phyloP scores from a whole-genome alignment of 2,797 vertebrate genomes.

The Epinephelus coioides region DNA sequence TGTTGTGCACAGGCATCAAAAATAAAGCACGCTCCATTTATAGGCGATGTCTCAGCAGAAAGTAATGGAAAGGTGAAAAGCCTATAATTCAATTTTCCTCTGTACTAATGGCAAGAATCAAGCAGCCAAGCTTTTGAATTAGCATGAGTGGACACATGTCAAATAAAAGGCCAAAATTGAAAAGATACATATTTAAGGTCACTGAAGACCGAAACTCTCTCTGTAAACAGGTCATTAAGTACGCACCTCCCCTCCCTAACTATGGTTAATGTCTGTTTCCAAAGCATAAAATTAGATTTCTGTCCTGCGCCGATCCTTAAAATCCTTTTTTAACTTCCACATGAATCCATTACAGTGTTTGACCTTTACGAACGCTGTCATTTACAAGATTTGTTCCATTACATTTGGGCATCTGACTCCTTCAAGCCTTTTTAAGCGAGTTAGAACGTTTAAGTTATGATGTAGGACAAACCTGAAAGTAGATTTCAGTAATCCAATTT shows the following conservation, averaged over 20 bases:
- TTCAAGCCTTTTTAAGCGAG: conserved; percentile 1
- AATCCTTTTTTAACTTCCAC: conserved; percentile 10
- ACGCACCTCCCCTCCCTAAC: neutral
- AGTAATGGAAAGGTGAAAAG: conserved; percentile 33
- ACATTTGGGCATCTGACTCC: conserved; percentile 20
- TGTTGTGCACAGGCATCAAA: conserved; percentile 7
- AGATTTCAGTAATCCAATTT: conserved; percentile 12
- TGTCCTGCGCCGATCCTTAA: neutral
- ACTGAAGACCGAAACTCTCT: conserved; percentile 4
- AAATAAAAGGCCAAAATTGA: conserved; percentile 38
- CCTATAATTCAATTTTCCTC: conserved; percentile 28
- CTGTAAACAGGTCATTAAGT: neutral
- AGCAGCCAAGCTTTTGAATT: conserved; percentile 16
- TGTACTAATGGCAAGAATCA: conserved; percentile 15
- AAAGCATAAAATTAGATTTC: conserved; percentile 29
- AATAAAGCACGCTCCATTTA: conserved; percentile 10
- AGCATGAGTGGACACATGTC: neutral
- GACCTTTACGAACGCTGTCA: conserved; percentile 29
- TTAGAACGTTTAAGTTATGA: neutral
- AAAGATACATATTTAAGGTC: conserved; percentile 18
- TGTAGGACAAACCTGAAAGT: conserved; percentile 2
- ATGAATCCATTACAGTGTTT: conserved; percentile 25
- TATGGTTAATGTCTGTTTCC: conserved; percentile 19
- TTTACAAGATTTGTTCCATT: conserved; percentile 26
- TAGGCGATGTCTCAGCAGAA: conserved; percentile 5